A percentile compares a stretch with the other conserved stretches of the same genome.
Evolutionary conservation across 2,888 invertebrate species (phyloP).

Genomic region (Xestia rhomboidea): DNA sequence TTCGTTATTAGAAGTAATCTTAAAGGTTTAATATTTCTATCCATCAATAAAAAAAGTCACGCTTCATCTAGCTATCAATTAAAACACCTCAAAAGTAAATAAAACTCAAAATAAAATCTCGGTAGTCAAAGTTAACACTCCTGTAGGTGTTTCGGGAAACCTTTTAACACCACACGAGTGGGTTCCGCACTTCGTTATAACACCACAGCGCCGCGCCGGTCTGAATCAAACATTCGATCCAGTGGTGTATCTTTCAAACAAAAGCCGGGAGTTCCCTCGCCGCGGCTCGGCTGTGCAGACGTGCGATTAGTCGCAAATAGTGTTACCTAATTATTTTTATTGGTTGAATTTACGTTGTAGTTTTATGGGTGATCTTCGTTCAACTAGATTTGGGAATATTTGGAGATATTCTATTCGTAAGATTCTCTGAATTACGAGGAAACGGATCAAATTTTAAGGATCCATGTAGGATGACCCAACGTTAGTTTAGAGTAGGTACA

Average conservation of each 20-base stretch:
- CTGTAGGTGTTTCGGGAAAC: slow-evolving; percentile 57
- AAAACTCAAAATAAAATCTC: slow-evolving; percentile 7
- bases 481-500: not conserved
- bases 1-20: not conserved
- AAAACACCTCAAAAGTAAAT: not conserved
- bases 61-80: not conserved
- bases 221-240: slow-evolving; percentile 68
- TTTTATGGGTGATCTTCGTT: not conserved
- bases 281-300: slow-evolving; percentile 10
- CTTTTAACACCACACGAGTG: slow-evolving; percentile 70
- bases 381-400: not conserved
- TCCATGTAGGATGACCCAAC: not conserved
- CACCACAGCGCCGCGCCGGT: slow-evolving; percentile 49
- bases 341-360: not conserved
- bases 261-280: slow-evolving; percentile 45
- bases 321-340: not conserved
- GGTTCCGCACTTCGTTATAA: slow-evolving; percentile 67
- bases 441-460: not conserved
- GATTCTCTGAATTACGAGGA: not conserved
- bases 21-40: not conserved
- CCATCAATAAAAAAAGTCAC: not conserved
- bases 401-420: not conserved
- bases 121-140: slow-evolving; percentile 45
- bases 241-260: slow-evolving; percentile 62
- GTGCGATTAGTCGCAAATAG: slow-evolving; percentile 47